phyloP scores from a whole-genome alignment of 2,888 invertebrate species.

The Sesamia inferens region DNA sequence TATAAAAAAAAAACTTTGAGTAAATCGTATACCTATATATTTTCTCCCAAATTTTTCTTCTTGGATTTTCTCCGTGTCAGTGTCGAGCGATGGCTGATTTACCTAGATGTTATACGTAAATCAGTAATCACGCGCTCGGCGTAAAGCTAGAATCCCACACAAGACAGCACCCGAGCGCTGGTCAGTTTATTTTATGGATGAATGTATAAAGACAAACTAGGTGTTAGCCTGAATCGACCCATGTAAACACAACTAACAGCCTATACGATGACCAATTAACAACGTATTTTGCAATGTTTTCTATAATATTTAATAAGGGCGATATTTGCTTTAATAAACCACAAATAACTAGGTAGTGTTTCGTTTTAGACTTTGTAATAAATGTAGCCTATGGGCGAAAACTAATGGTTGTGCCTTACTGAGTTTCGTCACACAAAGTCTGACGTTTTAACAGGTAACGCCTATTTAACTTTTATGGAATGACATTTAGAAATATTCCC shows the following conservation, averaged over 20 bases:
- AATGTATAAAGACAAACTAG: no score
- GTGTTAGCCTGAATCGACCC: no score
- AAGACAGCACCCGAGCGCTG: neutral
- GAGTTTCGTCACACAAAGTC: conserved; percentile 31
- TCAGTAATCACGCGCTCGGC: neutral
- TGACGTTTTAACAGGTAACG: conserved; percentile 19
- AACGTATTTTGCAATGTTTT: conserved; percentile 34
- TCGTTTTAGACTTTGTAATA: conserved; percentile 48
- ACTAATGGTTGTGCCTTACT: conserved; percentile 29
- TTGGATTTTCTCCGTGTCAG: no score
- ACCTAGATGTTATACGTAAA: no score
- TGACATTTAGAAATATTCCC: conserved; percentile 49
- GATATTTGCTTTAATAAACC: conserved; percentile 55
- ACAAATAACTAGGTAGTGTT: conserved; percentile 51
- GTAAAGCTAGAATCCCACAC: neutral
- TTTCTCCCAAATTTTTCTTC: no score
- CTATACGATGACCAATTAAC: conserved; percentile 3
- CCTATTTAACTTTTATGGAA: conserved; percentile 39
- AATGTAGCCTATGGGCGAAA: conserved; percentile 42
- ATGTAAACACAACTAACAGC: neutral
- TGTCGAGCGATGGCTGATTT: no score
- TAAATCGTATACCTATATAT: no score
- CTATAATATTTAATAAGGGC: conserved; percentile 47
- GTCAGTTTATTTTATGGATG: neutral
- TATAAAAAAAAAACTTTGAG: no score